These are phyloP conservation scores for Elephas maximus DNA, from an alignment of 2,113 vertebrate species.

Conservation along the genomic window DNA sequence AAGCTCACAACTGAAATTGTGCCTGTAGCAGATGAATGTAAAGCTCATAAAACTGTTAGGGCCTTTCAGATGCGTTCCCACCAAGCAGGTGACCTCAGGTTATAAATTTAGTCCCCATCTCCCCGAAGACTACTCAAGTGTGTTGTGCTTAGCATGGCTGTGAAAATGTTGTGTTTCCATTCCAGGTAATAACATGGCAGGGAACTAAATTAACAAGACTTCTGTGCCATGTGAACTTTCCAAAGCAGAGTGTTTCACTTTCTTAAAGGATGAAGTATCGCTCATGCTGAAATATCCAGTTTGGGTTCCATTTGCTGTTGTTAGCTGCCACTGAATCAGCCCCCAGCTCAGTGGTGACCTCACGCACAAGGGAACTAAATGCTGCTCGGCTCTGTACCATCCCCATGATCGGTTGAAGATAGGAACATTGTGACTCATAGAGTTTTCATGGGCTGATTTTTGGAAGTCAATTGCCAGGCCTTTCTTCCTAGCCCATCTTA, in stretches of 20 bases:
- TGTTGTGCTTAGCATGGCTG: neutral
- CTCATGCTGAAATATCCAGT: neutral
- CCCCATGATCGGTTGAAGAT: neutral
- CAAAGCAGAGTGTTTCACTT: neutral
- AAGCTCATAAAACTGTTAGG: neutral
- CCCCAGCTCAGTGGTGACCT: neutral
- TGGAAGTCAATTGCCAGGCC: neutral
- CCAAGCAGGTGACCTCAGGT: neutral
- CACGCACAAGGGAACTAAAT: neutral
- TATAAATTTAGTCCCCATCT: neutral
- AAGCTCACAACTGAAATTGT: neutral
- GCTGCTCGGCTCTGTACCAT: neutral
- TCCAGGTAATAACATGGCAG: neutral
- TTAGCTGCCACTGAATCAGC: neutral
- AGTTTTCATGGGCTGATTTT: neutral
- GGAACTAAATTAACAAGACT: neutral
- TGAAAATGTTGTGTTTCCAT: neutral
- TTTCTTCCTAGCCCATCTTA: neutral
- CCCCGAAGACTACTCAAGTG: fast-evolving
- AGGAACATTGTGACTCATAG: neutral
- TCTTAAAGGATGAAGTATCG: neutral
- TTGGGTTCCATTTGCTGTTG: neutral
- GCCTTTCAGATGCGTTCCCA: neutral
- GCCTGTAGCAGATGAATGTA: neutral
- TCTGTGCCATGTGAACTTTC: neutral